Conservation (phyloP, 2,888 invertebrate genomes). For the Papilio gigon region DNA sequence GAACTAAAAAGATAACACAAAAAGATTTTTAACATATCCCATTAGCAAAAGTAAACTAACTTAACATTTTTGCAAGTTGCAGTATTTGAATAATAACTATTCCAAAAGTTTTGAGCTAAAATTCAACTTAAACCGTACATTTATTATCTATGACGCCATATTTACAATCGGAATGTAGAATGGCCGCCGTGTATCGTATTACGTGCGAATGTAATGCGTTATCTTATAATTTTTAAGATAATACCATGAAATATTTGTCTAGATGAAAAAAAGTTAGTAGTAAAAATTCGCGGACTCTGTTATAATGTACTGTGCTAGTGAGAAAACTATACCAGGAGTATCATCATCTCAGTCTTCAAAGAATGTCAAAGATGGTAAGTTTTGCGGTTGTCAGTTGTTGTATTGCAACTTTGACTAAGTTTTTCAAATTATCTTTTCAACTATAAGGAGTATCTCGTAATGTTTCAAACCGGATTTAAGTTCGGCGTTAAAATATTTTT, state of each 20-base stretch:
- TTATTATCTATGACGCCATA: slow-evolving; percentile 67
- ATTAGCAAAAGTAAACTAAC: background rate
- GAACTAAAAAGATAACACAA: no score
- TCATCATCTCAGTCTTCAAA: slow-evolving; percentile 87
- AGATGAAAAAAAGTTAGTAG: slow-evolving; percentile 82
- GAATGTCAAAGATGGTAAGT: slow-evolving; percentile 90
- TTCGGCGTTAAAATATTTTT: background rate
- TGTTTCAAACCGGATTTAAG: slow-evolving; percentile 24
- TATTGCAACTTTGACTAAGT: slow-evolving; percentile 42
- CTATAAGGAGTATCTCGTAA: background rate
- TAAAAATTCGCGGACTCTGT: slow-evolving; percentile 58
- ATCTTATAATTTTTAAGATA: slow-evolving; percentile 63
- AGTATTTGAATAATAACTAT: background rate
- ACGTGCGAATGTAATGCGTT: slow-evolving; percentile 66
- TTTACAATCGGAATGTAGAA: slow-evolving; percentile 82
- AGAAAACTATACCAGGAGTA: slow-evolving; percentile 88
- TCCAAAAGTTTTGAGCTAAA: background rate
- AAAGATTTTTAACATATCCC: background rate
- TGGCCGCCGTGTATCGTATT: slow-evolving; percentile 79
- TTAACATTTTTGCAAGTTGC: background rate
- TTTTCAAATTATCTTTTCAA: slow-evolving; percentile 6
- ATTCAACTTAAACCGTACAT: slow-evolving; percentile 5
- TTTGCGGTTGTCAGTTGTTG: slow-evolving; percentile 56
- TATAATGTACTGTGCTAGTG: slow-evolving; percentile 88
- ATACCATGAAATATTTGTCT: slow-evolving; percentile 77